Conservation (phyloP, 2,888 invertebrate species). For the Microdon myrmicae region DNA sequence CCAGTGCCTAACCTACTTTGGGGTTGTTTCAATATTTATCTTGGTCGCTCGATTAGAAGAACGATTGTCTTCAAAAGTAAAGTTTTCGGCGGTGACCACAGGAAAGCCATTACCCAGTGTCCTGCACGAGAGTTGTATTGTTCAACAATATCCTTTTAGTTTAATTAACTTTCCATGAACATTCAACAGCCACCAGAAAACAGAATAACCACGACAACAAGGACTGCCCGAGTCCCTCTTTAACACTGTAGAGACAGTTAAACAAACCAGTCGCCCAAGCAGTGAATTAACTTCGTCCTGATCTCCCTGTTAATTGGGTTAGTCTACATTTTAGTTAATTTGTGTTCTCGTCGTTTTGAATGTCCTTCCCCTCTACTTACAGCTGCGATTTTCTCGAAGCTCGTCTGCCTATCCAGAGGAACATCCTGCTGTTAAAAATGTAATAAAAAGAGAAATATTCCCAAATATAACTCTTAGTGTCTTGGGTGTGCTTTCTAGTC, state of each 20-base stretch:
- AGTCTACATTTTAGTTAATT: constrained; percentile 41
- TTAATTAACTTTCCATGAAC: constrained; percentile 42
- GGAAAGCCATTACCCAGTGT: constrained; percentile 23
- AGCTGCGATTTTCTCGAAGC: not conserved
- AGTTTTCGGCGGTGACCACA: constrained; percentile 31
- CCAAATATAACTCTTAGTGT: constrained; percentile 12
- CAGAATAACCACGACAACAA: not conserved
- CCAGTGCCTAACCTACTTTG: no score
- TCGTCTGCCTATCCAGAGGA: not conserved
- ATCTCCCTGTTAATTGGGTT: constrained; percentile 43
- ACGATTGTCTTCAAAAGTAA: constrained; percentile 13
- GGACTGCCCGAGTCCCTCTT: not conserved
- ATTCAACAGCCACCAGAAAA: constrained; percentile 24
- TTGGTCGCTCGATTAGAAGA: no score
- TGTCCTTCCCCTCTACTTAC: no score
- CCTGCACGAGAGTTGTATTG: constrained; percentile 19
- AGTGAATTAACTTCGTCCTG: constrained; percentile 28
- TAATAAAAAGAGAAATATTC: constrained; percentile 22
- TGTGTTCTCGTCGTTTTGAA: constrained; percentile 23
- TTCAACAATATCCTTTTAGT: constrained; percentile 42
- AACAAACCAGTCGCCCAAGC: not conserved
- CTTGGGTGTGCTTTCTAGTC: not conserved
- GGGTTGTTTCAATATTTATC: no score
- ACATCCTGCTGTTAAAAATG: constrained; percentile 3
- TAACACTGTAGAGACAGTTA: no score